Percentiles rank a stretch among this genome's conserved stretches.
Conservation (phyloP, 2,888 invertebrate genomes). For the Furcula furcula region DNA sequence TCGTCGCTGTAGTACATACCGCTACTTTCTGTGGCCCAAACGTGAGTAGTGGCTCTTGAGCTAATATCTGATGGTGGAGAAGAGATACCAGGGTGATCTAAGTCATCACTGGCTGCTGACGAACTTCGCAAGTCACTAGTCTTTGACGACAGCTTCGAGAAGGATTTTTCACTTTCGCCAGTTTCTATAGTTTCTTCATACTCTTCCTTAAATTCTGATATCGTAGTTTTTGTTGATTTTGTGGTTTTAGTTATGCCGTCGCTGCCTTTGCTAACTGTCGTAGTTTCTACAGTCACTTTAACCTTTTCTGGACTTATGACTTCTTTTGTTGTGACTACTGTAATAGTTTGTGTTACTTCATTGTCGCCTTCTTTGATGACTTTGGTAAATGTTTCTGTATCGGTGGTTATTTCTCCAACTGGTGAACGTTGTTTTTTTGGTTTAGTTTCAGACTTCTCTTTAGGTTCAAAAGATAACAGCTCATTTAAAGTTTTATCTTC, state of each 20-base stretch:
- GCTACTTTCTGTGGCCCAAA: conserved; percentile 79
- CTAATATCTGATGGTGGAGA: conserved; percentile 84
- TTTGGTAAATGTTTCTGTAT: conserved; percentile 73
- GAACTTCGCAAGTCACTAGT: conserved; percentile 80
- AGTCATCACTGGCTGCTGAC: conserved; percentile 84
- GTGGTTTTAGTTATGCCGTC: conserved; percentile 75
- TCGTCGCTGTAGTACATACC: conserved; percentile 84
- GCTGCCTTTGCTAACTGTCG: conserved; percentile 68
- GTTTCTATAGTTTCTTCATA: conserved; percentile 71
- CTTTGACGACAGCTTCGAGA: conserved; percentile 72
- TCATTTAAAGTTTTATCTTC: conserved; percentile 43
- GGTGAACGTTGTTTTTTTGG: conserved; percentile 67
- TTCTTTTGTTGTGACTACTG: conserved; percentile 75
- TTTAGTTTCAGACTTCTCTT: conserved; percentile 44
- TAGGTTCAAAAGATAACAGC: conserved; percentile 41
- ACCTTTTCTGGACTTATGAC: conserved; percentile 74
- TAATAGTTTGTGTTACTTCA: conserved; percentile 72
- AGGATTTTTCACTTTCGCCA: conserved; percentile 75
- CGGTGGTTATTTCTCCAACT: conserved; percentile 71
- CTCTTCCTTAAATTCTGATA: conserved; percentile 75
- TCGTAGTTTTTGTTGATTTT: conserved; percentile 76
- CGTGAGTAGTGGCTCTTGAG: conserved; percentile 78
- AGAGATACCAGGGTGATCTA: conserved; percentile 78
- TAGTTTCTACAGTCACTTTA: conserved; percentile 73
- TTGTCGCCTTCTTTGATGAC: conserved; percentile 66